Evolutionary conservation across 2,113 vertebrate genomes (phyloP), one percentile per base, ranked within the genome.

Genomic region (Ophthalmolycus amberensis): DNA sequence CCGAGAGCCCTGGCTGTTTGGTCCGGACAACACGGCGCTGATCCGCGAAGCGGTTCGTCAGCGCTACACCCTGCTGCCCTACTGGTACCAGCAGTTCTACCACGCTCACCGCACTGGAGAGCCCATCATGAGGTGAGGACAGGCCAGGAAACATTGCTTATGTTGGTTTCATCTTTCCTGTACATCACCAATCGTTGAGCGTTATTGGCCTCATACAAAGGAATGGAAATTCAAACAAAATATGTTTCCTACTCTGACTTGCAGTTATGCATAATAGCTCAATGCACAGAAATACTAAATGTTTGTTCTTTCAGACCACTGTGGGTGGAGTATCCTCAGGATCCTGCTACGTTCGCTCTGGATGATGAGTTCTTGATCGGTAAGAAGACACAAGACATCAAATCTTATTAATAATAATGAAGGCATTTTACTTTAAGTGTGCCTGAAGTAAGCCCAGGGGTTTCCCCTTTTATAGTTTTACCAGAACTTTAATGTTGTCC

Each of bases 51-150:
- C 81, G 0, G 58, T 98, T 10, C 94, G 92, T 5, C 94, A 97
- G 82, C 95, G 97, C 18, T 98, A 98, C 40, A 91, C 96, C 1
- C 90, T 98, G 38, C 93, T 98, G 40, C 97, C 97, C 9, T 97
- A 96, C 86, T 98, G 97, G 97, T 98, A 98, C 82, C 97, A 96
- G 11, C 91, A 95, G 40, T 97, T 98, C 92, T 96, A 97, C 84
- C 92, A 91, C 0, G 82, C 96, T 9, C 77, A 97, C 78, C 92
- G 60, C 1, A 95, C 95, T 0, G 97, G 96, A 12, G 58, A 95
- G 83, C 97, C 97, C 0, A 85, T 96, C 83, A 98, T 98, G 96
- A 97, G 97, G 97, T 97, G 82, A 90, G 90, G 52, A 20, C 22
- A 7, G 6, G 85, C 3, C 8, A 14, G 58, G 18, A 12, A 12